phyloP scores from a whole-genome alignment of 1,140 invertebrate genomes.

The Rhagoletis pomonella region DNA sequence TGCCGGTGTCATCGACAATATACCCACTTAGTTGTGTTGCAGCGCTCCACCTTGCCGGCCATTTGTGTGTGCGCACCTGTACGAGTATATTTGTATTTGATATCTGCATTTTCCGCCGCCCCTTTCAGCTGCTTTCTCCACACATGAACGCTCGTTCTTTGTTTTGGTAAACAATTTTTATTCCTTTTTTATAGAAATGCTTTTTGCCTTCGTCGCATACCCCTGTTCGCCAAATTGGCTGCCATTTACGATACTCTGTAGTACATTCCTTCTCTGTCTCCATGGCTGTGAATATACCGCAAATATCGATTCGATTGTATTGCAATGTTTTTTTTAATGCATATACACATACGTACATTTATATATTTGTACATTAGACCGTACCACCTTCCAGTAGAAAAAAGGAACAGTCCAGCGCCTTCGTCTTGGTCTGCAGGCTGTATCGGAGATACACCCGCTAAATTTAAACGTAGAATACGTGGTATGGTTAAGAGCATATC shows the following conservation, averaged over 20 bases:
- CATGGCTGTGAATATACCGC: neutral
- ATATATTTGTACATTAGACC: too few relatives aligned
- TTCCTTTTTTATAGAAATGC: neutral
- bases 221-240: neutral
- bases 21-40: neutral
- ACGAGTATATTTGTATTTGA: neutral
- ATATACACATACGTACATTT: too few relatives aligned
- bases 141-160: neutral
- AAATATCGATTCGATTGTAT: conserved; percentile 31
- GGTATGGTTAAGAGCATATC: too few relatives aligned
- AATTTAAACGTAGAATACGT: too few relatives aligned
- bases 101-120: neutral
- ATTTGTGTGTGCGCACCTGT: neutral
- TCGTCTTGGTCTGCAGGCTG: too few relatives aligned
- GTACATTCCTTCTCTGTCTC: neutral
- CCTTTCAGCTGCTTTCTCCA: neutral
- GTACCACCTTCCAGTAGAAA: too few relatives aligned
- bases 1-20: neutral
- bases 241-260: neutral
- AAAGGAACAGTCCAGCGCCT: too few relatives aligned
- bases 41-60: neutral
- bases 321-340: neutral
- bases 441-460: too few relatives aligned
- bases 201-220: neutral
- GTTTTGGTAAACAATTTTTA: too few relatives aligned